Percentiles rank a stretch among this genome's conserved stretches.
Conservation (phyloP, 2,113 vertebrate genomes). For the Crypturellus undulatus region DNA sequence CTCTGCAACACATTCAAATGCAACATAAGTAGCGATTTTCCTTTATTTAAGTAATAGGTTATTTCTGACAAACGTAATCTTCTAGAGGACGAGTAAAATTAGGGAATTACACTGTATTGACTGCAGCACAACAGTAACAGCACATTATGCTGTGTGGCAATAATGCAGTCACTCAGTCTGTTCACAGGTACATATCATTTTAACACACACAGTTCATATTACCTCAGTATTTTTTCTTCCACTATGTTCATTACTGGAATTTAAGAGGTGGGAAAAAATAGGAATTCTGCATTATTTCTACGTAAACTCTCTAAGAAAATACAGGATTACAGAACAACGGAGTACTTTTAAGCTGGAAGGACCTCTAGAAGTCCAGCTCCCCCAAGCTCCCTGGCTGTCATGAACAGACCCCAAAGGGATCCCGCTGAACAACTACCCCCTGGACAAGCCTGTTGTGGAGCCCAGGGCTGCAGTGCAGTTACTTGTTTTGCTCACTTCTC, state of each 20-base stretch:
- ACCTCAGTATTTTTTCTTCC: neutral
- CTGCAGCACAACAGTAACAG: neutral
- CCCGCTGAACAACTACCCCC: neutral
- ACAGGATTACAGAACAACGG: neutral
- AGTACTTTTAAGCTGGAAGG: neutral
- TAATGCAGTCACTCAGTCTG: neutral
- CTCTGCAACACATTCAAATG: neutral
- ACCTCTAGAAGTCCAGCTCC: neutral
- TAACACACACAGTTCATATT: neutral
- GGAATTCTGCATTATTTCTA: neutral
- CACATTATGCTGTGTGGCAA: rapidly evolving
- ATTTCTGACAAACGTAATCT: neutral
- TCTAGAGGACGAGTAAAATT: neutral
- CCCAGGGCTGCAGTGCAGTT: neutral
- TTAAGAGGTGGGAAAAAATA: neutral
- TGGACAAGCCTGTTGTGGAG: neutral
- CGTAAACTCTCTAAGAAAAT: neutral
- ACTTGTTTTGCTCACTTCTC: neutral
- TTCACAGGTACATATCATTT: neutral
- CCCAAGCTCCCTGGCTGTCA: neutral
- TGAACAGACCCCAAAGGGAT: neutral
- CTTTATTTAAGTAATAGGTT: neutral
- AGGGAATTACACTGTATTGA: neutral
- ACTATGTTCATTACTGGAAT: neutral
- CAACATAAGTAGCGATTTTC: neutral